These are phyloP conservation scores for Luffia ferchaultella DNA, from an alignment of 2,888 invertebrate genomes.

Conservation along the genomic window DNA sequence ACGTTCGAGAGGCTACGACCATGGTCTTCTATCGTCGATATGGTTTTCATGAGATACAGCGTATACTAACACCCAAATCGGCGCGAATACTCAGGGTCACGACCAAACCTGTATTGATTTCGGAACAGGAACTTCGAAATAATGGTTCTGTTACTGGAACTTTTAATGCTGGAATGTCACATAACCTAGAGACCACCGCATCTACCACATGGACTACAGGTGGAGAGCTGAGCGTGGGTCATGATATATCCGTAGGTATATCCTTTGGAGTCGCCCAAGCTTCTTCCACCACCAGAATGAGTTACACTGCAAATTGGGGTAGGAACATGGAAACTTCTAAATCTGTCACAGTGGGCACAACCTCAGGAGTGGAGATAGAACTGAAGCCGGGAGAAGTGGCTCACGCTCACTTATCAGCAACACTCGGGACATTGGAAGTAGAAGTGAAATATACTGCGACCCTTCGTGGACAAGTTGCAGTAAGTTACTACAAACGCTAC, in stretches of 20 bases:
- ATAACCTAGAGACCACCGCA: conserved; percentile 20
- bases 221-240: conserved; percentile 15
- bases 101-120: conserved; percentile 16
- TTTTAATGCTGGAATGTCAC: conserved; percentile 19
- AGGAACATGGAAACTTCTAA: conserved; percentile 1
- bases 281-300: conserved; percentile 18
- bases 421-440: conserved; percentile 19
- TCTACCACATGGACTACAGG: conserved; percentile 21
- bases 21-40: conserved; percentile 28
- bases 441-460: conserved; percentile 15
- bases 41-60: conserved; percentile 26
- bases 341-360: conserved; percentile 1
- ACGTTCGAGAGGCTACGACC: conserved; percentile 27
- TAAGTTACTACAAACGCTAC: neutral
- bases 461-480: neutral
- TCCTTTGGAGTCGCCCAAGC: conserved; percentile 8
- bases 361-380: neutral
- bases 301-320: no score
- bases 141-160: conserved; percentile 17
- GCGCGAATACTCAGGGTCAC: conserved; percentile 17
- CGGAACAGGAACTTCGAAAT: conserved; percentile 19
- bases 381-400: conserved; percentile 1
- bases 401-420: conserved; percentile 13
- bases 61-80: conserved; percentile 21
- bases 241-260: conserved; percentile 20